phyloP scores from a whole-genome alignment of 2,888 invertebrate genomes.

The Monochamus alternatus region DNA sequence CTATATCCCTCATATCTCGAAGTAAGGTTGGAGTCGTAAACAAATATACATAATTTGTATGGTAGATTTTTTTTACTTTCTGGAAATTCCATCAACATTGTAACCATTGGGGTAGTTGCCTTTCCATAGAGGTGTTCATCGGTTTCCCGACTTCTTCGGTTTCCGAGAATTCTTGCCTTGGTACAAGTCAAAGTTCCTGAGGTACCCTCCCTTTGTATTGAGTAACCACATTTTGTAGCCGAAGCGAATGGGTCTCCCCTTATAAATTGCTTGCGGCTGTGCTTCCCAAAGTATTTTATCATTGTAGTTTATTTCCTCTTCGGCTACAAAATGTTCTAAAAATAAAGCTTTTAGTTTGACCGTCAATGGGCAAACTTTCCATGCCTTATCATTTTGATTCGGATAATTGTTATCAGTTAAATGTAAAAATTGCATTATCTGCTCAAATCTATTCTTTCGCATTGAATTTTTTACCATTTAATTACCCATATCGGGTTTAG shows the following conservation, averaged over 20 bases:
- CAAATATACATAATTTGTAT: constrained; percentile 24
- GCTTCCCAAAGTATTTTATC: constrained; percentile 52
- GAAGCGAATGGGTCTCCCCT: constrained; percentile 56
- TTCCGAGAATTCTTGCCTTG: constrained; percentile 34
- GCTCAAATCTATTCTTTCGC: constrained; percentile 22
- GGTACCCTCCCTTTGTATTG: constrained; percentile 42
- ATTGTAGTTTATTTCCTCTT: constrained; percentile 43
- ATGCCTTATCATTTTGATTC: constrained; percentile 49
- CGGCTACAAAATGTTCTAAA: constrained; percentile 44
- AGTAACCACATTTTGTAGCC: constrained; percentile 52
- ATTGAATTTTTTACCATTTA: constrained; percentile 26
- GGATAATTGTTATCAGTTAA: constrained; percentile 41
- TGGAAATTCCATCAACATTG: constrained; percentile 19
- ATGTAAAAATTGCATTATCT: constrained; percentile 28
- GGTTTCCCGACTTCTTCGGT: constrained; percentile 12
- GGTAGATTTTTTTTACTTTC: constrained; percentile 18
- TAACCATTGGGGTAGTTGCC: constrained; percentile 26
- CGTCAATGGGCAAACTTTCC: constrained; percentile 53
- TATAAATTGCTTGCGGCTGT: constrained; percentile 52
- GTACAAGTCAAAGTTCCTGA: constrained; percentile 40
- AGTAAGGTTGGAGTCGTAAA: constrained; percentile 16
- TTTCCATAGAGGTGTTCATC: constrained; percentile 33
- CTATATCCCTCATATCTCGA: constrained; percentile 3
- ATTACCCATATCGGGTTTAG: constrained; percentile 29
- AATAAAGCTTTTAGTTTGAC: constrained; percentile 41